Percentiles rank a stretch among this genome's conserved stretches.
Evolutionary conservation across 1,140 invertebrate species (phyloP).

Genomic region (Diorhabda sublineata): DNA sequence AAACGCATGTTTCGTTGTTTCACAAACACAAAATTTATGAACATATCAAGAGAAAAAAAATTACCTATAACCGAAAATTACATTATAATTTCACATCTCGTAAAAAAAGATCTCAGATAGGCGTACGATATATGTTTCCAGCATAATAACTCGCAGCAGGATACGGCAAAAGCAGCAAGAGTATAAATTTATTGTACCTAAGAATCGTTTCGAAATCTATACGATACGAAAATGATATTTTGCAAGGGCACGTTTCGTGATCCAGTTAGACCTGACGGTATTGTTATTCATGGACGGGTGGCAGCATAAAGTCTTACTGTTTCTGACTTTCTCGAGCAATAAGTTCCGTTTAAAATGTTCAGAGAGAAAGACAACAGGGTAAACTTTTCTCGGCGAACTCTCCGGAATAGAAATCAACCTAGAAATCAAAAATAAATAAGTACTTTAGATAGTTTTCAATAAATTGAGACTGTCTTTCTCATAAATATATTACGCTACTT

Average conservation of each 20-base stretch:
- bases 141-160: neutral
- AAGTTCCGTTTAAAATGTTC: conserved; percentile 16
- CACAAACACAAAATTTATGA: conserved; percentile 9
- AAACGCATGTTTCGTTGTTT: neutral
- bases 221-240: conserved; percentile 24
- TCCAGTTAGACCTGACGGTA: conserved; percentile 19
- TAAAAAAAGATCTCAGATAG: conserved; percentile 7
- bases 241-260: conserved; percentile 22
- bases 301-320: conserved; percentile 22
- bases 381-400: conserved; percentile 1
- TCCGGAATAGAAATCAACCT: neutral
- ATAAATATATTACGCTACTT: neutral
- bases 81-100: conserved; percentile 16
- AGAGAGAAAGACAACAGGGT: conserved; percentile 4
- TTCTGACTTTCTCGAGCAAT: conserved; percentile 13
- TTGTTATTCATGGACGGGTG: conserved; percentile 26
- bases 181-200: conserved; percentile 15
- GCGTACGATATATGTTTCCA: conserved; percentile 2
- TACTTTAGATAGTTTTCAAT: neutral
- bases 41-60: conserved; percentile 8
- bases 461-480: neutral
- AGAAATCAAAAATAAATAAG: neutral
- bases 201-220: conserved; percentile 11
- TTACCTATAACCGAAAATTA: conserved; percentile 7
- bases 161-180: neutral